A percentile compares a stretch with the other conserved stretches of the same genome.
phyloP scores from a whole-genome alignment of 2,113 vertebrate species.

The Dicaeum eximium region DNA sequence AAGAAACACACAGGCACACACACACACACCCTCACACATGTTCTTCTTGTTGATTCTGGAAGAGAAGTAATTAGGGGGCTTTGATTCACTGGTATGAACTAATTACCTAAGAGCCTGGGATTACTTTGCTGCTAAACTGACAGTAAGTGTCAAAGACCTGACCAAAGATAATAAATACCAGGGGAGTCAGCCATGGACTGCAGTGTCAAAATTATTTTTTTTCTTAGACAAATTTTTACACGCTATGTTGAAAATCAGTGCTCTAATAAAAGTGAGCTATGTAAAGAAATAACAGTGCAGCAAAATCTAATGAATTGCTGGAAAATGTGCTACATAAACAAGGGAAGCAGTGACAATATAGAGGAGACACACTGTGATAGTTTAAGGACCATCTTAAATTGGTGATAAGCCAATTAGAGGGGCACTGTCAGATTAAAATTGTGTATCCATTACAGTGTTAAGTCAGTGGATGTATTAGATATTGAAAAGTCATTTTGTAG shows the following conservation, averaged over 20 bases:
- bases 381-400: not conserved
- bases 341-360: not conserved
- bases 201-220: not conserved
- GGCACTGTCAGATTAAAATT: not conserved
- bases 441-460: not conserved
- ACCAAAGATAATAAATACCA: not conserved
- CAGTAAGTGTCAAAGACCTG: not conserved
- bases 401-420: not conserved
- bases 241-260: not conserved
- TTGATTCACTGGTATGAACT: not conserved
- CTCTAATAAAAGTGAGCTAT: not conserved
- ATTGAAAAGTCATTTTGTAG: not conserved
- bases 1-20: fast-evolving
- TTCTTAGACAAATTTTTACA: not conserved
- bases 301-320: not conserved
- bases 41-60: not conserved
- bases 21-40: not conserved
- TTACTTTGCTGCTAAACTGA: not conserved
- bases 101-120: not conserved
- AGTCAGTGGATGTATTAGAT: not conserved
- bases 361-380: not conserved
- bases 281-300: not conserved
- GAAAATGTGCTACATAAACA: not conserved
- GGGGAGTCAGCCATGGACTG: not conserved
- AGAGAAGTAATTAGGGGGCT: not conserved